Percentiles rank a stretch among this genome's conserved stretches.
phyloP scores from a whole-genome alignment of 2,113 vertebrate species.

The Nymphicus hollandicus region DNA sequence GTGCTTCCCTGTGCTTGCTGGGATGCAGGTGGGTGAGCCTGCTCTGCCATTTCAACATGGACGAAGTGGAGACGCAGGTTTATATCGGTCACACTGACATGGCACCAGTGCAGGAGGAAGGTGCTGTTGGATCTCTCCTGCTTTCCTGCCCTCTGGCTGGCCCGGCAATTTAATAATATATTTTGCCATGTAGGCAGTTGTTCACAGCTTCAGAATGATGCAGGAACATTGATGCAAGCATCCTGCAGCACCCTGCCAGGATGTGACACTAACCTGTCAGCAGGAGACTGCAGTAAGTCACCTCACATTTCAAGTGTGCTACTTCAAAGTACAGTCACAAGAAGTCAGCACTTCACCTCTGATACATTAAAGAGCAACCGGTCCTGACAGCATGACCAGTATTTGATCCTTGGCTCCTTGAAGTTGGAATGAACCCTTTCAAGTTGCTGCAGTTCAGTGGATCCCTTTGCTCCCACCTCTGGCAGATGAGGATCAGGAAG shows the following conservation, averaged over 20 bases:
- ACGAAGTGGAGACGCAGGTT: not conserved
- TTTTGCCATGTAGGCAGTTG: not conserved
- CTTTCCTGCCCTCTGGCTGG: not conserved
- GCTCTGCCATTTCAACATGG: fast-evolving
- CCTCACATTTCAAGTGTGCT: not conserved
- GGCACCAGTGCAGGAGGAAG: not conserved
- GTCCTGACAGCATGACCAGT: not conserved
- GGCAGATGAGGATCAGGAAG: no score
- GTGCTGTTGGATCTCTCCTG: not conserved
- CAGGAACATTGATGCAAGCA: not conserved
- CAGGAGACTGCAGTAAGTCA: not conserved
- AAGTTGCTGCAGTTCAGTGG: not conserved
- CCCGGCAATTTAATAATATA: not conserved
- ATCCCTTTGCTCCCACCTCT: not conserved
- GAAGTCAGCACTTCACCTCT: conserved; percentile 22
- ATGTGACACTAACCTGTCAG: not conserved
- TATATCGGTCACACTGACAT: fast-evolving
- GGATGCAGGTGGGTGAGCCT: not conserved
- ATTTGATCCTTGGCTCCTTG: not conserved
- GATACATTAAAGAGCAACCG: not conserved
- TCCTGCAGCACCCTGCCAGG: conserved; percentile 15
- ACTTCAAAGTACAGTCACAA: not conserved
- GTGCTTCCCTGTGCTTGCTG: not conserved
- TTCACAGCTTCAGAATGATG: not conserved
- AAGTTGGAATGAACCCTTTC: not conserved